Percentiles rank a stretch among this genome's conserved stretches.
Conservation (phyloP, 2,888 invertebrate genomes). For the Monopis laevigella region DNA sequence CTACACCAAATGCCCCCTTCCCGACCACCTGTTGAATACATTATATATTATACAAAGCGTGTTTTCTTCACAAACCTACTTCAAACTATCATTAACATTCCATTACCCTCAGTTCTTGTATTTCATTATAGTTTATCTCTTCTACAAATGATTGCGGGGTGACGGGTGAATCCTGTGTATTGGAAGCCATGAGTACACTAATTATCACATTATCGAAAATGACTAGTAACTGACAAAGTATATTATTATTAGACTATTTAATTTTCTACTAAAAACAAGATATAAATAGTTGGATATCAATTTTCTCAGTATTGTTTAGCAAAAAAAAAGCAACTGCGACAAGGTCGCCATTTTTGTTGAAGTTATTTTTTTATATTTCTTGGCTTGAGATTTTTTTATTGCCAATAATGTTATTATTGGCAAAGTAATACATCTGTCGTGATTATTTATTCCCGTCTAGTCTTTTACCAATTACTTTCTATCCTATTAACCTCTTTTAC, state of each 20-base stretch:
- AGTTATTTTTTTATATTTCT: slow-evolving; percentile 22
- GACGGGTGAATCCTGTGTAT: slow-evolving; percentile 58
- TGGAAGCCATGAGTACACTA: slow-evolving; percentile 63
- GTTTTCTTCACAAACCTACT: slow-evolving; percentile 3
- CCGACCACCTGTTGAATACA: slow-evolving; percentile 76
- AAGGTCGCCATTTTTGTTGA: slow-evolving; percentile 62
- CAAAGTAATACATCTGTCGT: no score
- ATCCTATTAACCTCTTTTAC: no score
- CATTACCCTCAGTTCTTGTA: slow-evolving; percentile 77
- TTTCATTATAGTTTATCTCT: slow-evolving; percentile 82
- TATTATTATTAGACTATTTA: slow-evolving; percentile 14
- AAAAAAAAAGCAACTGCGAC: slow-evolving; percentile 63
- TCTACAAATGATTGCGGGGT: slow-evolving; percentile 71
- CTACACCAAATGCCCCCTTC: slow-evolving; percentile 95
- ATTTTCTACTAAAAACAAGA: slow-evolving; percentile 26
- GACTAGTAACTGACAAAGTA: slow-evolving; percentile 28
- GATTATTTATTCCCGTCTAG: no score
- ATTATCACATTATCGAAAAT: slow-evolving; percentile 61
- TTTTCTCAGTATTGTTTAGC: slow-evolving; percentile 61
- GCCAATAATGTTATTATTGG: no score
- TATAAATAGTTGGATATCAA: slow-evolving; percentile 45
- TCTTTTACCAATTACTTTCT: no score
- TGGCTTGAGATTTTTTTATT: no score
- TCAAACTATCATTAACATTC: slow-evolving; percentile 1
- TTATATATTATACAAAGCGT: slow-evolving; percentile 1